Evolutionary conservation across 2,113 vertebrate genomes (phyloP), one percentile per base, ranked within the genome.

Genomic region (Tichodroma muraria): DNA sequence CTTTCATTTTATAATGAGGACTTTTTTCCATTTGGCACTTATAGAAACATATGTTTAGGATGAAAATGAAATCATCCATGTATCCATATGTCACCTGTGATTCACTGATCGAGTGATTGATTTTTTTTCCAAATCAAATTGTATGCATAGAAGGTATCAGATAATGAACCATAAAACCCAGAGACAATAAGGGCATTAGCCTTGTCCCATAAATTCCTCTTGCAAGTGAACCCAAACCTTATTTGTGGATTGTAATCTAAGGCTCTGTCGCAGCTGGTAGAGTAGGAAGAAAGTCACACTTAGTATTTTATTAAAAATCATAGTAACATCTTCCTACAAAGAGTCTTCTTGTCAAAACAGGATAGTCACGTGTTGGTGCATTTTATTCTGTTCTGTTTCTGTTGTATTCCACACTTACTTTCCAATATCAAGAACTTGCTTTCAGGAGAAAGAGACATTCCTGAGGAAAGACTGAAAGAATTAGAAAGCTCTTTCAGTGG

Each of bases 321-420:
- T 94, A 91, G 76, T 91, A 91, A 81, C 61, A 89, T 95, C 80
- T 95, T 94, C 78, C 84, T 80, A 94, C 94, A 88, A 73, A 56
- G 38, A 35, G n/a, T 93, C 38, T 77, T 77, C 33, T 75, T 94
- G 56, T 81, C 85, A 88, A 93, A 92, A 80, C 20, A 78, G 17
- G 22, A 52, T 25, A 66, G 25, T 60, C 44, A 53, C 49, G 9
- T 70, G 47, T 47, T 88, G 52, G 30, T 77, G 52, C 56, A 57
- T 85, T 94, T 76, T 66, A 6, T 85, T 80, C 75, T 78, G 13
- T 40, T 68, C n/a, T 7, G 28, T 59, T 44, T 78, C 56, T 80
- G 31, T 31, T 8, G 0, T 59, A 83, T 64, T 91, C 40, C 28
- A 76, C 24, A 9, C 6, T 83, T 63, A 23, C 11, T 75, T 91